Percentiles rank a stretch among this genome's conserved stretches.
Conservation (phyloP, 2,113 vertebrate genomes). For the Platichthys flesus region DNA sequence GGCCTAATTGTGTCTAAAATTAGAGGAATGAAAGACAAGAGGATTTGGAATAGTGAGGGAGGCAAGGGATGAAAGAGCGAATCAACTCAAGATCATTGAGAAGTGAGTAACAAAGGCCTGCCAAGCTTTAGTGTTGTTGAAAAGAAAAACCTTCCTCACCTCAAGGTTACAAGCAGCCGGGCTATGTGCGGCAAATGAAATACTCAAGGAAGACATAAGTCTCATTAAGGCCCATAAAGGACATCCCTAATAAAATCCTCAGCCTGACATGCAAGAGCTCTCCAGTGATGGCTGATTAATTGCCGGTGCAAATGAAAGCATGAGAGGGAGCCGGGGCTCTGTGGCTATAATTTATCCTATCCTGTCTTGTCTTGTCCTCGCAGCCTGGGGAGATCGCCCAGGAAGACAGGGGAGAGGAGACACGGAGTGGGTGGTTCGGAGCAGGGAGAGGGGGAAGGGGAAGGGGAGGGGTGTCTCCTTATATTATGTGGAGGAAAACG, state of each 20-base stretch:
- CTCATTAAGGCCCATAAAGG: constrained; percentile 85
- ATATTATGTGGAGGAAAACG: constrained; percentile 60
- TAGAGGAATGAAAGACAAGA: constrained; percentile 61
- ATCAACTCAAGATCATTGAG: constrained; percentile 66
- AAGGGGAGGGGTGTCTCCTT: constrained; percentile 20
- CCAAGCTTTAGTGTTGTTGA: constrained; percentile 56
- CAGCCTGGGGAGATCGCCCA: constrained; percentile 75
- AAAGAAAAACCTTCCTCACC: constrained; percentile 53
- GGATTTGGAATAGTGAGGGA: constrained; percentile 53
- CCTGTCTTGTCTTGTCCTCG: constrained; percentile 75
- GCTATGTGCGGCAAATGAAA: constrained; percentile 81
- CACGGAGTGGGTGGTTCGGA: constrained; percentile 47
- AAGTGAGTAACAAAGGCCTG: constrained; percentile 67
- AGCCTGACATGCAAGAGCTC: constrained; percentile 81
- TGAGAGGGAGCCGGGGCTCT: constrained; percentile 70
- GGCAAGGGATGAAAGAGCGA: constrained; percentile 57
- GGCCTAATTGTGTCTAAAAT: constrained; percentile 73
- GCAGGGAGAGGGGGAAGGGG: not conserved
- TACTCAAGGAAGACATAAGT: constrained; percentile 85
- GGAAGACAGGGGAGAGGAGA: constrained; percentile 56
- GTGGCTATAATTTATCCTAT: constrained; percentile 81
- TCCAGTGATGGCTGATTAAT: constrained; percentile 86
- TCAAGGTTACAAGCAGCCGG: constrained; percentile 78
- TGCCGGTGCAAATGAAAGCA: constrained; percentile 83
- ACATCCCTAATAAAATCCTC: constrained; percentile 84